Percentiles rank a stretch among this genome's conserved stretches.
Evolutionary conservation across 2,113 vertebrate genomes (phyloP).

Genomic region (Spermophilus dauricus): DNA sequence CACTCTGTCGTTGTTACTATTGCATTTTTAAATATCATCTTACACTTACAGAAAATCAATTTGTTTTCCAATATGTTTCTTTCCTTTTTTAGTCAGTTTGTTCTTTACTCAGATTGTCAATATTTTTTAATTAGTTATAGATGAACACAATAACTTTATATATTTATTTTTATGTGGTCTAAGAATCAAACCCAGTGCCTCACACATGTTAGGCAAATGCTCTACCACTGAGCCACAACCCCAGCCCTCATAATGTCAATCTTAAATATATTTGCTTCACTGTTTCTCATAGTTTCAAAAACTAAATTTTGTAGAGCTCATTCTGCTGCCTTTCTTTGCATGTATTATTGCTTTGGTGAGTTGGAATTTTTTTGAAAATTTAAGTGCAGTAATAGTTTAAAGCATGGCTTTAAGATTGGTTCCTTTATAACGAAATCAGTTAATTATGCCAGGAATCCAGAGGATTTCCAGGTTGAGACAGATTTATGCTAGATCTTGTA

Average conservation of each 20-base stretch:
- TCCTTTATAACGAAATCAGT: neutral
- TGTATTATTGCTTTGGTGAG: neutral
- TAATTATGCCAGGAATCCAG: neutral
- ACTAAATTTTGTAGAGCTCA: neutral
- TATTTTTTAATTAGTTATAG: too few species aligned
- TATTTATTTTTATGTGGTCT: too few species aligned
- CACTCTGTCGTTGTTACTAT: neutral
- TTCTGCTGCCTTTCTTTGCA: neutral
- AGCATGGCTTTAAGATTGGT: neutral
- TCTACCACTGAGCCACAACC: too few species aligned
- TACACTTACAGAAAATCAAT: neutral
- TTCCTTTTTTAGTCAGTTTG: neutral
- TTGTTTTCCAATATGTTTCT: slow-evolving; percentile 22
- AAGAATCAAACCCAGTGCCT: too few species aligned
- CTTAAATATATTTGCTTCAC: neutral
- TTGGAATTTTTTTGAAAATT: neutral
- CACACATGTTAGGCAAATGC: too few species aligned
- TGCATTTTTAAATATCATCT: slow-evolving; percentile 1
- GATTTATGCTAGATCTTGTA: neutral
- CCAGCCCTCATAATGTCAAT: neutral
- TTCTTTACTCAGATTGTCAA: neutral
- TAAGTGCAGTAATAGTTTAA: neutral
- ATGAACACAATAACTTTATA: too few species aligned
- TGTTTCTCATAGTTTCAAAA: neutral
- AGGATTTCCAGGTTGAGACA: neutral